Conservation (phyloP, 2,113 vertebrate genomes). For the Burhinus bistriatus region DNA sequence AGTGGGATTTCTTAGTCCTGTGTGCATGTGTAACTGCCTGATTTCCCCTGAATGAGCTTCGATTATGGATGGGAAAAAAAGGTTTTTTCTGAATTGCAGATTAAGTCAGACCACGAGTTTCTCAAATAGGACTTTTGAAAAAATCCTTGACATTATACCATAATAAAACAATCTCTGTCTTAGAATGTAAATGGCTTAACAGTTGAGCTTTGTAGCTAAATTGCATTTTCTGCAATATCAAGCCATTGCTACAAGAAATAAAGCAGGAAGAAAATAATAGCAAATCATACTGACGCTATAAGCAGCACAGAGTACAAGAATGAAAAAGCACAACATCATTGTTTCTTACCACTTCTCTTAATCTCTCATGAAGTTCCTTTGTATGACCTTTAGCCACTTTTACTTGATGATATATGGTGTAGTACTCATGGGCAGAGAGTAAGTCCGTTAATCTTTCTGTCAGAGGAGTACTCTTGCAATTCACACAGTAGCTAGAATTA, state of each 20-base stretch:
- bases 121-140: neutral
- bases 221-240: neutral
- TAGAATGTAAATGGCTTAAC: neutral
- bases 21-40: neutral
- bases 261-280: neutral
- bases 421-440: neutral
- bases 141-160: neutral
- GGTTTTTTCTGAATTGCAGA: neutral
- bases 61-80: neutral
- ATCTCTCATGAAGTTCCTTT: slow-evolving; percentile 11
- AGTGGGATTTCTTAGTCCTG: neutral
- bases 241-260: neutral
- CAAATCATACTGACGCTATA: neutral
- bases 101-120: neutral
- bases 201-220: neutral
- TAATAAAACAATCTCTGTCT: neutral
- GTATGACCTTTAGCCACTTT: slow-evolving; percentile 32
- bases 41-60: neutral
- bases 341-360: slow-evolving; percentile 48
- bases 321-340: slow-evolving; percentile 48
- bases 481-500: slow-evolving; percentile 40
- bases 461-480: neutral
- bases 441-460: slow-evolving; percentile 50
- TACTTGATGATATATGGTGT: neutral
- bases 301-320: neutral